Percentiles rank a stretch among this genome's conserved stretches.
Evolutionary conservation across 2,113 vertebrate species (phyloP).

Genomic region (Rana temporaria): DNA sequence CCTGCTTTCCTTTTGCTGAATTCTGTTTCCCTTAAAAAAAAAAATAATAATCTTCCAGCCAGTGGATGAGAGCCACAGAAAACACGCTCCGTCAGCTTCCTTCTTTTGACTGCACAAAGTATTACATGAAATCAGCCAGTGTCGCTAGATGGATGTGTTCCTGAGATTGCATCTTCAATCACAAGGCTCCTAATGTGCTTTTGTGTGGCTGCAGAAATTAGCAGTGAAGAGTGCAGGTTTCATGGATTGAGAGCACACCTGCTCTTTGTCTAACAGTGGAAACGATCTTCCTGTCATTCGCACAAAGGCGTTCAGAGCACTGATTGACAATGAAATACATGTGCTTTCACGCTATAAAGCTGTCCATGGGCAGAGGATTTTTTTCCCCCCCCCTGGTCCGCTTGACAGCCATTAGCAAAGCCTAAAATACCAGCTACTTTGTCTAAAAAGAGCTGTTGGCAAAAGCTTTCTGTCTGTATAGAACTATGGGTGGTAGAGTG

Average conservation of each 20-base stretch:
- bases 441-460: no score
- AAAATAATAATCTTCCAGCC: not conserved
- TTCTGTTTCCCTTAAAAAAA: not conserved
- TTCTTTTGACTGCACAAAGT: not conserved
- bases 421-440: no score
- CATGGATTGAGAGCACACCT: not conserved
- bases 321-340: no score
- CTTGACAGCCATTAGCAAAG: no score
- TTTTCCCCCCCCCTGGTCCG: no score
- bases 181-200: not conserved
- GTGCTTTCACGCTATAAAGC: no score
- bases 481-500: no score
- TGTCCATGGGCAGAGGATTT: no score
- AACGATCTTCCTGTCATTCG: not conserved
- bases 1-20: not conserved
- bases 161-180: not conserved
- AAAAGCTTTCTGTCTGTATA: no score
- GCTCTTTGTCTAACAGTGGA: not conserved
- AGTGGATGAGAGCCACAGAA: not conserved
- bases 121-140: conserved; percentile 1
- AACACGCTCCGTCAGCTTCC: not conserved
- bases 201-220: not conserved
- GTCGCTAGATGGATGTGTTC: not conserved
- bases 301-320: not conserved
- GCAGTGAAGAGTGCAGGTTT: not conserved